phyloP scores from a whole-genome alignment of 64 coral and sea anemone species.

The Catalaphyllia jardinei region DNA sequence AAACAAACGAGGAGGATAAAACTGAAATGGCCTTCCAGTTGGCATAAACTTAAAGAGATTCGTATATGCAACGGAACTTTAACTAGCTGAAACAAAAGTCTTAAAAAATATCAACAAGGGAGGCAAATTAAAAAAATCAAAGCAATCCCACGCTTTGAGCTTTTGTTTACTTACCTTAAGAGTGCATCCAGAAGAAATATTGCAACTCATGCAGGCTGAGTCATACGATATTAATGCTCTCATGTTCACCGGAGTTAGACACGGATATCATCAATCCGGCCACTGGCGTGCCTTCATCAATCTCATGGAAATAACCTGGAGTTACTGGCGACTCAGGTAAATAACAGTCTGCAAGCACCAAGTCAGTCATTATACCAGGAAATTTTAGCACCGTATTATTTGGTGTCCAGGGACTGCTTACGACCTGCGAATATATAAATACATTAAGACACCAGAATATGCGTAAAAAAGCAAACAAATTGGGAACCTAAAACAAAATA shows the following conservation, averaged over 20 bases:
- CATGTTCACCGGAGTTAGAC: conserved; percentile 22
- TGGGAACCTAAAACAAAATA: too few relatives aligned
- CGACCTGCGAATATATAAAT: background rate
- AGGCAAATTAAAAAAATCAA: too few relatives aligned
- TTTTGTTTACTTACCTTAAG: background rate
- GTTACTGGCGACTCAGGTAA: conserved; percentile 40
- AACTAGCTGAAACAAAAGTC: too few relatives aligned
- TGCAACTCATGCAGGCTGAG: conserved; percentile 41
- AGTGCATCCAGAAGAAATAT: background rate
- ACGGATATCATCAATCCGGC: conserved; percentile 20
- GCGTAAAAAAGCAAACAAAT: too few relatives aligned
- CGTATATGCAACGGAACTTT: too few relatives aligned
- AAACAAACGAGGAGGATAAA: too few relatives aligned
- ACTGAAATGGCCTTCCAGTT: too few relatives aligned
- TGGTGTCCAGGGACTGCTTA: background rate
- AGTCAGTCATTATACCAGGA: conserved; percentile 34
- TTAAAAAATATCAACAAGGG: too few relatives aligned
- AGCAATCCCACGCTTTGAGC: too few relatives aligned
- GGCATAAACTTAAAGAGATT: too few relatives aligned
- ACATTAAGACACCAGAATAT: too few relatives aligned
- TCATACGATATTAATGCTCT: conserved; percentile 51
- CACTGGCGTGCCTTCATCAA: conserved; percentile 8
- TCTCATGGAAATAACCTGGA: background rate
- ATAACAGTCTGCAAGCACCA: conserved; percentile 35
- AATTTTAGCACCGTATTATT: background rate